Base-by-base conservation (phyloP, 2,888 invertebrate genomes). In the Noctuana brunneofusca region DNA sequence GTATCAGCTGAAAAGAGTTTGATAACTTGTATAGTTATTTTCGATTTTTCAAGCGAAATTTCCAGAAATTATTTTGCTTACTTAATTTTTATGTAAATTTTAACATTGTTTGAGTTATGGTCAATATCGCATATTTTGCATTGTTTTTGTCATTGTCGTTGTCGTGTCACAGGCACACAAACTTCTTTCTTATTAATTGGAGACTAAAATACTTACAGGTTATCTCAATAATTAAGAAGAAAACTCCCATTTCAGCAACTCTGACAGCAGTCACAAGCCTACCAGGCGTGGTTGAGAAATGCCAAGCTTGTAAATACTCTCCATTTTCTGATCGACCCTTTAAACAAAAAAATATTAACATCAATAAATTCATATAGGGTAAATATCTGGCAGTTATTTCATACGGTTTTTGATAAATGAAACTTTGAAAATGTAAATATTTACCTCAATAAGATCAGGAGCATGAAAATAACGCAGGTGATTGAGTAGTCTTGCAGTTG, bases 401-500 rank as follows among this genome's bases (percentile, higher is more conserved):
- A n/a, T n/a, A n/a, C n/a, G n/a, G n/a, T n/a, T n/a, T n/a, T n/a
- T n/a, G n/a, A n/a, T n/a, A n/a, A n/a, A n/a, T n/a, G n/a, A n/a
- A n/a, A n/a, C n/a, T n/a, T n/a, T n/a, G n/a, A n/a, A n/a, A n/a
- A n/a, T n/a, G n/a, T n/a, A 24, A 24, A 5, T 18, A 63, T 16
- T 66, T 78, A 93, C 93, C 88, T 93, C 91, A 65, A 89, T 79
- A 62, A 92, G 87, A 65, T 86, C 80, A 24, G 86, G 80, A 63
- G 81, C 70, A 68, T 93, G 93, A 70, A 77, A 87, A 73, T 87
- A 87, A 60, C 90, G 89, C 38, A 93, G 78, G 71, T 93, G 93
- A 67, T 92, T 89, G 56, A 93, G 79, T 74, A 93, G 78, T 55
- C 92, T 82, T 16, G 81, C 89, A 52, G 87, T 73, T 1, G 89